phyloP scores from a whole-genome alignment of 2,113 vertebrate species.

The Entosphenus tridentatus region DNA sequence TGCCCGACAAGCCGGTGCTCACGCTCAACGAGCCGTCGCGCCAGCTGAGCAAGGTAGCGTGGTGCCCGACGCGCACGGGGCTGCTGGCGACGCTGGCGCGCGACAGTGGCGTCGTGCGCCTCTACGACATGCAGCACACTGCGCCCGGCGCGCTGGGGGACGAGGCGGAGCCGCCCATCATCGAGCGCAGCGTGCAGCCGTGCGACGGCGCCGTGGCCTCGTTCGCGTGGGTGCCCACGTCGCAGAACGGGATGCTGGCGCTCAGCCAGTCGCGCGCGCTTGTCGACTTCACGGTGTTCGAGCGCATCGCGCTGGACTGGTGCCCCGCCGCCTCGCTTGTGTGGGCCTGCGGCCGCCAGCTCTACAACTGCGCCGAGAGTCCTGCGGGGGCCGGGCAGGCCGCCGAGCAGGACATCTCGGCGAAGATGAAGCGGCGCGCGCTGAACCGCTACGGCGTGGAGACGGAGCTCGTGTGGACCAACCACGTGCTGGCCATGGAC shows the following conservation, averaged over 20 bases:
- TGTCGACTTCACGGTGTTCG: conserved; percentile 93
- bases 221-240: conserved; percentile 87
- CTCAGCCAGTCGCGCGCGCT: conserved; percentile 73
- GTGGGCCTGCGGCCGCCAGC: conserved; percentile 86
- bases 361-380: conserved; percentile 73
- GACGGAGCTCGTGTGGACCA: conserved; percentile 77
- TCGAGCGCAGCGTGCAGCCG: conserved; percentile 78
- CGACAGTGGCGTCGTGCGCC: conserved; percentile 75
- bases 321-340: conserved; percentile 72
- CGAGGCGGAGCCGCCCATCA: conserved; percentile 91
- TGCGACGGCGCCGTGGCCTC: conserved; percentile 66
- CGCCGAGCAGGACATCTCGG: conserved; percentile 65
- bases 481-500: conserved; percentile 64
- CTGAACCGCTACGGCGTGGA: conserved; percentile 79
- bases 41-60: conserved; percentile 77
- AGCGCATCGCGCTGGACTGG: conserved; percentile 89
- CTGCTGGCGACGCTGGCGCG: conserved; percentile 73
- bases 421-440: conserved; percentile 78
- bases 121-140: conserved; percentile 96
- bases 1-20: conserved; percentile 89
- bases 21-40: conserved; percentile 83
- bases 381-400: conserved; percentile 50
- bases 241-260: conserved; percentile 93
- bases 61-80: conserved; percentile 86
- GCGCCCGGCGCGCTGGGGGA: conserved; percentile 78